Evolutionary conservation across 2,888 invertebrate species (phyloP), one percentile per base, ranked within the genome.

Genomic region (Orgyia antiqua): DNA sequence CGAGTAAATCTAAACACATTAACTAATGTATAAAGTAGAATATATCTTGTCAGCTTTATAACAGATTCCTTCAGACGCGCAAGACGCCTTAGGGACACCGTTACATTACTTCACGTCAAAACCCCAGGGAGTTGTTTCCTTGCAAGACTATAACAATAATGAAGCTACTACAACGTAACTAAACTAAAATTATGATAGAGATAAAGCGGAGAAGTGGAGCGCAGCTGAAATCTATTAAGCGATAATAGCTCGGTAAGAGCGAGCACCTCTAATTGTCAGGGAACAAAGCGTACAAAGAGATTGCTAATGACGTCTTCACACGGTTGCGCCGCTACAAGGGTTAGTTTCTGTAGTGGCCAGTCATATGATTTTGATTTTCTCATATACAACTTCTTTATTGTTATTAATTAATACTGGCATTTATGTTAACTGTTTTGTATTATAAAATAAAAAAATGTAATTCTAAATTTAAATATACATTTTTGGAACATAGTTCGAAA

Each of bases 221-320:
- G 53, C 42, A 46, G 65, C 61, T 58, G 55, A 74, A 69, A 75
- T 70, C 71, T 76, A 74, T 75, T 72, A 72, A 68, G 68, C 66
- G 70, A 73, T 75, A 76, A 74, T 70, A 39, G 38, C 18, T 36
- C 11, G 25, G 36, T 36, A 36, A 36, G 31, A 31, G 35, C 35
- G 35, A 25, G 23, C 31, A 32, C 36, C 25, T 32, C 58, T 68
- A 68, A 68, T 78, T 80, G 80, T 68, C 58, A 62, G 43, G 33
- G 72, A 70, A 80, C 79, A 80, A 80, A 73, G 71, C 61, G 46
- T 47, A 49, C 48, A 58, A 63, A 59, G 69, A 54, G 53, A 47
- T 48, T 42, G 49, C 58, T 71, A 75, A 77, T 71, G 67, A 63
- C 68, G 68, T 68, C 64, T 68, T 60, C 57, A 44, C 45, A 33